Conservation (phyloP, 2,797 vertebrate genomes). For the Poecilia wingei region DNA sequence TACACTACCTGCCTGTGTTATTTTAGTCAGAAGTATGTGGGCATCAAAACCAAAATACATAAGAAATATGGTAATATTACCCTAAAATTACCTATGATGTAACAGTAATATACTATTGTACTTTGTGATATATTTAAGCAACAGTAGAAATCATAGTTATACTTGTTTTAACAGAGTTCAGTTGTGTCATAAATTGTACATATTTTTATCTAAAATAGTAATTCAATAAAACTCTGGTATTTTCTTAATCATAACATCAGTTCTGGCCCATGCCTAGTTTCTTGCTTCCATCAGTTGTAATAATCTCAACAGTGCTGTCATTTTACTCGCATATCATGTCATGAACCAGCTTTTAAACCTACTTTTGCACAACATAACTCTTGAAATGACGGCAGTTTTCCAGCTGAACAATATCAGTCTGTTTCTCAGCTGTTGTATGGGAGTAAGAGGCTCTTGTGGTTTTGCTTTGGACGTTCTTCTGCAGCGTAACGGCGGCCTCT, state of each 20-base stretch:
- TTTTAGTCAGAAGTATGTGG: not conserved
- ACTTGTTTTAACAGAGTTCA: not conserved
- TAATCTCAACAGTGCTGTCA: conserved; percentile 51
- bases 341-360: conserved; percentile 77
- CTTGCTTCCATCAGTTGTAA: conserved; percentile 59
- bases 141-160: not conserved
- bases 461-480: conserved; percentile 77
- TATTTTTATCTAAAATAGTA: not conserved
- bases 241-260: not conserved
- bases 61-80: not conserved
- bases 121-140: not conserved
- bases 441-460: conserved; percentile 32
- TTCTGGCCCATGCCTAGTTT: conserved; percentile 13
- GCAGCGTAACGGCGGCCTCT: conserved; percentile 96
- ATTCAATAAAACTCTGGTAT: not conserved
- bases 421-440: conserved; percentile 23
- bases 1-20: not conserved
- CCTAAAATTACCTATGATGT: not conserved
- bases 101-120: not conserved
- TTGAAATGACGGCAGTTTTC: conserved; percentile 52
- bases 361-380: conserved; percentile 74
- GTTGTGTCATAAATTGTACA: not conserved
- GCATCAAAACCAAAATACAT: not conserved
- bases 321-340: conserved; percentile 71
- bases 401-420: conserved; percentile 70